Evolutionary conservation across 2,113 vertebrate genomes (phyloP), one percentile per base, ranked within the genome.

Genomic region (Rhinolophus sinicus): DNA sequence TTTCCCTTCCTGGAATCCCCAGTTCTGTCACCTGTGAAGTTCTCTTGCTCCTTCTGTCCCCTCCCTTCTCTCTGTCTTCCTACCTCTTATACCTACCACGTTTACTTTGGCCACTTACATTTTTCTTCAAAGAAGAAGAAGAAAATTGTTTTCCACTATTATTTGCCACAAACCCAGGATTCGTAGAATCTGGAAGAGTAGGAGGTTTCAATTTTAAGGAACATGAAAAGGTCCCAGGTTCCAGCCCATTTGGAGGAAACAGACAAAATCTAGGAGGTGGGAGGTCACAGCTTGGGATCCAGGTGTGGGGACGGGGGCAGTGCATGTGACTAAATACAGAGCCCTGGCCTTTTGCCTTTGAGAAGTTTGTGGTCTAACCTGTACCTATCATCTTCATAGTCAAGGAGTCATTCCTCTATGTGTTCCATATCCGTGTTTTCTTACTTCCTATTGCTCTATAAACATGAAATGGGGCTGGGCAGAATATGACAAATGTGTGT

Each of bases 91-190:
- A 64, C 85, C 92, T 64, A 94, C 95, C 96, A 96, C 88, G 95
- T 97, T 97, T 95, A 76, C 82, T 94, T 88, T 94, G 94, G 93
- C 95, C 97, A 98, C 96, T 98, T 97, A 94, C 82, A 93, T 94
- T 98, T 98, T 98, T 98, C 90, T 97, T 93, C 82, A 96, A 93
- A 92, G 93, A 96, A 98, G 95, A 94, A 92, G 97, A 97, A 93
- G 64, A 81, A 96, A 97, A 92, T 97, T 98, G 93, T 97, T 97
- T 97, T 96, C 94, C 96, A 84, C 65, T 84, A 84, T 98, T 91
- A 96, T 91, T 97, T 97, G 92, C 92, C 96, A 97, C 86, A 96
- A 97, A 94, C 95, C 87, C 30, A 94, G 81, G 56, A 84, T 86
- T 88, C 75, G 44, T 65, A 93, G 96, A 90, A 96, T 75, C 33